Conservation (phyloP, 1,140 invertebrate species). For the Lepidurus couesii region DNA sequence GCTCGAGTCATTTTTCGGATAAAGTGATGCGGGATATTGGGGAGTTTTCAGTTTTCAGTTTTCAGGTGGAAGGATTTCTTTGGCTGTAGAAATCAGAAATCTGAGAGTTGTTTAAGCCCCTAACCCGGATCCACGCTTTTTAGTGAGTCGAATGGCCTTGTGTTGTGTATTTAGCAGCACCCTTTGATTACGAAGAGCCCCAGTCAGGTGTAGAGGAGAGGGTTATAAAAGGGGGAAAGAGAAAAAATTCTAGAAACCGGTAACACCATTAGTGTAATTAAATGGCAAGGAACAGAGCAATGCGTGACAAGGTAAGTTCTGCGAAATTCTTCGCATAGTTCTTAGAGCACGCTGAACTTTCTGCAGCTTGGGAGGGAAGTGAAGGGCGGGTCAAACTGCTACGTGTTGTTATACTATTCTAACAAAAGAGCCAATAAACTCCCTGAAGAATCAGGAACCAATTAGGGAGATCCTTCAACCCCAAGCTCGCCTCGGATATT, state of each 20-base stretch:
- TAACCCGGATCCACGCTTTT: not conserved
- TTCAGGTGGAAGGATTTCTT: not conserved
- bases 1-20: not conserved
- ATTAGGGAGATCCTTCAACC: not conserved
- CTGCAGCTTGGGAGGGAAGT: not conserved
- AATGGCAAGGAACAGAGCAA: not conserved
- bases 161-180: not conserved
- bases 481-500: not conserved
- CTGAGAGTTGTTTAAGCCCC: not conserved
- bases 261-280: slow-evolving; percentile 8
- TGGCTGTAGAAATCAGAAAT: not conserved
- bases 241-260: not conserved
- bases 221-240: no score
- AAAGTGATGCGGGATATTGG: not conserved
- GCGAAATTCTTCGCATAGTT: slow-evolving; percentile 2
- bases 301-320: not conserved
- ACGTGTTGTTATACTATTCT: not conserved
- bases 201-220: no score
- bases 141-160: not conserved
- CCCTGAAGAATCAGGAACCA: slow-evolving; percentile 3
- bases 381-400: not conserved
- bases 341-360: not conserved
- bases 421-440: not conserved
- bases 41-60: not conserved
- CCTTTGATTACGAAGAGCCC: no score